Evolutionary conservation across 2,888 invertebrate genomes (phyloP), one percentile per base, ranked within the genome.

Genomic region (Cepaea hortensis): DNA sequence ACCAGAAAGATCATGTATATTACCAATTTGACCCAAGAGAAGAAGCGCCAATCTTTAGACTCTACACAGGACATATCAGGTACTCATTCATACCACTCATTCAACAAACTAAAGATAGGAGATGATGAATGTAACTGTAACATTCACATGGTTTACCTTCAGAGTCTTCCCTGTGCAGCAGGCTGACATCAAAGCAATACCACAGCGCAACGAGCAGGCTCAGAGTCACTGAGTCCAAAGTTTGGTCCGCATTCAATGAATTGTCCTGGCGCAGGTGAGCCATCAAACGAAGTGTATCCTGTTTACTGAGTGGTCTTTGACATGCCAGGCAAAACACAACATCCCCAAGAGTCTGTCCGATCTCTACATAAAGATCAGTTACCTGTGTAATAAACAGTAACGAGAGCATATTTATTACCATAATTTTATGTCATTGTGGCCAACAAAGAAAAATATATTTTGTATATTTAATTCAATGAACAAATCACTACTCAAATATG

Each of bases 191-290:
- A 85, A 98, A 95, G 0, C 97, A 96, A 93, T 97, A 97, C 3
- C 98, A 94, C 75, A 98, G 94, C 0, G 98, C 96, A 96, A 98
- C 97, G 88, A 97, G 95, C 62, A 98, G 94, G 0, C 97, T 96
- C 4, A 98, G 94, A 0, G 97, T 97, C 1, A 97, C 96, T 91
- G 97, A 96, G 93, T 97, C 97, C 48, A 98, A 95, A 18, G 96
- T 96, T 3, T 97, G 97, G 2, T 96, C 95, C 0, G 96, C 95
- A 23, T 86, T 89, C 35, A 90, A 81, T 0, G 88, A 87, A 65
- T 89, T 89, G 81, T 92, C 92, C n/a, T 84, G 87, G 84, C 91
- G 91, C 84, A 94, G 91, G 86, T 93, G 90, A 23, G 90, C 89
- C 15, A 94, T 90, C 61, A 94, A 89, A 48, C 91, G 90, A 68